phyloP scores from a whole-genome alignment of 2,888 invertebrate genomes.

The Xylocampa areola region DNA sequence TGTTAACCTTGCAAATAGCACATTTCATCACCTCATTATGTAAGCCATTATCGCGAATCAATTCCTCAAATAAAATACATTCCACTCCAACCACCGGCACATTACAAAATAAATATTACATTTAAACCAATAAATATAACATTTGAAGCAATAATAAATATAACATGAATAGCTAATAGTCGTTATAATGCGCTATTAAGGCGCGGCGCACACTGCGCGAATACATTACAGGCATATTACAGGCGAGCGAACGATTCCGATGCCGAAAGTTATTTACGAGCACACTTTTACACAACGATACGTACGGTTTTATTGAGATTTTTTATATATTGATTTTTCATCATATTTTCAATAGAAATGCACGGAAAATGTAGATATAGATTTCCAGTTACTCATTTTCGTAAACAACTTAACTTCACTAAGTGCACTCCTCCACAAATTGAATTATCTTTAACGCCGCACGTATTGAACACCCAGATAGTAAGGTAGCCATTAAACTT shows the following conservation, averaged over 20 bases:
- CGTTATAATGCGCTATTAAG: constrained; percentile 77
- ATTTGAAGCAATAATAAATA: constrained; percentile 69
- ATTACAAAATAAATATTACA: constrained; percentile 42
- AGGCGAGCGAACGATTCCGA: constrained; percentile 60
- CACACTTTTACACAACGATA: constrained; percentile 70
- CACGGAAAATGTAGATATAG: not conserved
- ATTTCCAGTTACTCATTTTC: not conserved
- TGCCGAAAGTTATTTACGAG: constrained; percentile 72
- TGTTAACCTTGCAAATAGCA: not conserved
- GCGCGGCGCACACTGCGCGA: constrained; percentile 69
- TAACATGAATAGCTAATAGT: constrained; percentile 78
- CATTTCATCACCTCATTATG: not conserved
- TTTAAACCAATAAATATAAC: constrained; percentile 51
- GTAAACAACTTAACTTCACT: not conserved
- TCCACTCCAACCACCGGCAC: constrained; percentile 18
- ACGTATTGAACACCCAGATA: no score
- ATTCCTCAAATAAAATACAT: constrained; percentile 11
- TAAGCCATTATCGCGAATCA: not conserved
- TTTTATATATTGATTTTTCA: constrained; percentile 30
- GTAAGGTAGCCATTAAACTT: no score
- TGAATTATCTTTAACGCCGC: no score
- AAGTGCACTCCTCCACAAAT: no score
- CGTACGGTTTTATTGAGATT: constrained; percentile 57
- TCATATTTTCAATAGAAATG: constrained; percentile 14
- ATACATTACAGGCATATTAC: constrained; percentile 69